Conservation (phyloP, 1,140 invertebrate genomes). For the Lasioglossum baleicum region DNA sequence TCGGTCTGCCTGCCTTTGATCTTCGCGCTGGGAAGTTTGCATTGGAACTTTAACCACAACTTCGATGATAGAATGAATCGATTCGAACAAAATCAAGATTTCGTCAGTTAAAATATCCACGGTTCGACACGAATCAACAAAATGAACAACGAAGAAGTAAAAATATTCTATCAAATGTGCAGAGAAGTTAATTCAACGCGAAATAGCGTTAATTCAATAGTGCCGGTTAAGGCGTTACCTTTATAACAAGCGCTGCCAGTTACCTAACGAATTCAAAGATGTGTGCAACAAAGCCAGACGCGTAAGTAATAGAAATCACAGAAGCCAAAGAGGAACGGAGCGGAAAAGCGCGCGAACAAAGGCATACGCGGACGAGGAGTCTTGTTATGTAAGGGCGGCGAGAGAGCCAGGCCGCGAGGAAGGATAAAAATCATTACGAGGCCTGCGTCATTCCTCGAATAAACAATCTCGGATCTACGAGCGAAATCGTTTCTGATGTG, state of each 20-base stretch:
- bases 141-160: too few species aligned
- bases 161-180: too few species aligned
- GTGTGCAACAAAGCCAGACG: not conserved
- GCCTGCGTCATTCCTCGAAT: constrained; percentile 20
- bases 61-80: too few species aligned
- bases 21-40: too few species aligned
- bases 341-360: constrained; percentile 1
- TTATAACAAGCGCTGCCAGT: not conserved
- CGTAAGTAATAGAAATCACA: not conserved
- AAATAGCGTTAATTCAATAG: not conserved
- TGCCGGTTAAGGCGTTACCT: not conserved
- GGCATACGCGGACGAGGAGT: not conserved
- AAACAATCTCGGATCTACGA: constrained; percentile 4
- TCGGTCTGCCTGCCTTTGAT: too few species aligned
- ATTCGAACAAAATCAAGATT: too few species aligned
- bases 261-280: constrained; percentile 4
- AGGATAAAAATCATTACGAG: constrained; percentile 26
- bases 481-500: not conserved
- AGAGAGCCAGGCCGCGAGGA: not conserved
- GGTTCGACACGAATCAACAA: too few species aligned
- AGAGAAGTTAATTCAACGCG: too few species aligned
- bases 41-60: too few species aligned
- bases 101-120: too few species aligned
- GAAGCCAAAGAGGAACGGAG: not conserved
- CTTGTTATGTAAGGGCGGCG: constrained; percentile 13